Conservation (phyloP, 2,797 vertebrate species). For the Sus cebifrons region DNA sequence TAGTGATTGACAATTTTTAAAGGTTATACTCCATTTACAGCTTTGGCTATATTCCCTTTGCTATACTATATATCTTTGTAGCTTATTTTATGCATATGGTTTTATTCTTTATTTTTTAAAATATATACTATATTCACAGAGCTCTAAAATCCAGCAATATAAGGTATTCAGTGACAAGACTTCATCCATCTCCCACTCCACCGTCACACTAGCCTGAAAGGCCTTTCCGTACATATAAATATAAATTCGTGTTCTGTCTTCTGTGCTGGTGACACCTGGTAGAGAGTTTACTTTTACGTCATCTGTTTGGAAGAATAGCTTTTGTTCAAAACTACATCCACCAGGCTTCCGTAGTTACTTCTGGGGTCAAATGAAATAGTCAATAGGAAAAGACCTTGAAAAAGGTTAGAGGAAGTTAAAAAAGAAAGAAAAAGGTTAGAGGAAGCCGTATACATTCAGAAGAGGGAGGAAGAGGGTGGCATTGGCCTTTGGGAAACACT, state of each 20-base stretch:
- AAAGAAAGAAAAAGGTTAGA: neutral
- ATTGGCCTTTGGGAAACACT: conserved; percentile 9
- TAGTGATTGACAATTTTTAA: neutral
- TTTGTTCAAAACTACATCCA: conserved; percentile 20
- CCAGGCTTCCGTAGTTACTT: conserved; percentile 29
- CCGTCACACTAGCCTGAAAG: neutral
- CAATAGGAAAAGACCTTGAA: conserved; percentile 54
- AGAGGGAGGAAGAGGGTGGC: conserved; percentile 19
- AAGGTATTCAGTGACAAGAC: conserved; percentile 4
- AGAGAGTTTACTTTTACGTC: neutral
- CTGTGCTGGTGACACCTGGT: neutral
- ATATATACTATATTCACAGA: neutral
- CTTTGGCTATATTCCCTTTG: neutral
- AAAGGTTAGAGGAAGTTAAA: neutral
- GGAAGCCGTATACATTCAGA: neutral
- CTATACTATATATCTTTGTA: neutral
- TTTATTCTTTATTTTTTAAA: conserved; percentile 21
- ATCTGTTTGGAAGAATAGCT: conserved; percentile 11
- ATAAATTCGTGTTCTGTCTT: neutral
- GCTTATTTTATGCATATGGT: neutral
- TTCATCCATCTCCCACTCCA: neutral
- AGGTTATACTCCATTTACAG: neutral
- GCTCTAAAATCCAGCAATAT: neutral
- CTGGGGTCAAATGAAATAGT: conserved; percentile 4
- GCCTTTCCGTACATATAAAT: neutral